A percentile compares a stretch with the other conserved stretches of the same genome.
Conservation (phyloP, 2,797 vertebrate species). For the Ataeniobius toweri region DNA sequence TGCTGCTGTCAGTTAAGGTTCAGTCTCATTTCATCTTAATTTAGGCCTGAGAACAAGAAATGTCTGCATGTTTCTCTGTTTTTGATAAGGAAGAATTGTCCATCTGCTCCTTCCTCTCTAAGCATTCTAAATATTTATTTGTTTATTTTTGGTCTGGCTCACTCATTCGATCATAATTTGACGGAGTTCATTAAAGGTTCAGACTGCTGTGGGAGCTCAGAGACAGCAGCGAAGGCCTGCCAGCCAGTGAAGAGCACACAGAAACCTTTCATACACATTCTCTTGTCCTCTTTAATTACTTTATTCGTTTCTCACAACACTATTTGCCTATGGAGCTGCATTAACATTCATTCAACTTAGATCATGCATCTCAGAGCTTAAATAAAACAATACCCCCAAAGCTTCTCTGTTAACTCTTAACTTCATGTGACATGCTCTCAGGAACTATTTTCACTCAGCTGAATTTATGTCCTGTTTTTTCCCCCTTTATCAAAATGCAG, state of each 20-base stretch:
- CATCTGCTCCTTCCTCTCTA: constrained; percentile 48
- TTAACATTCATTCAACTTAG: constrained; percentile 11
- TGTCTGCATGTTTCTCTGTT: neutral
- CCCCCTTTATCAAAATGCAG: constrained; percentile 61
- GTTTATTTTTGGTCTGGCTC: constrained; percentile 61
- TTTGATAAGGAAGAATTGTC: constrained; percentile 20
- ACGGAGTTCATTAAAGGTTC: constrained; percentile 71
- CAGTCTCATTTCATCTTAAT: constrained; percentile 18
- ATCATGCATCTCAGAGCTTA: constrained; percentile 9
- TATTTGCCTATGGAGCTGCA: constrained; percentile 5
- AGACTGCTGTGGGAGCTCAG: constrained; percentile 49
- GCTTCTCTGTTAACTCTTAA: constrained; percentile 52
- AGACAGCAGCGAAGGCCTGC: constrained; percentile 33
- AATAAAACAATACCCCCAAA: constrained; percentile 23
- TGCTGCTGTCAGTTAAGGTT: constrained; percentile 33
- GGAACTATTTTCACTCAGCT: constrained; percentile 61
- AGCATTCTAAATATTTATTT: constrained; percentile 44
- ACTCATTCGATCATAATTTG: constrained; percentile 72
- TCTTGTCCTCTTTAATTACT: constrained; percentile 36
- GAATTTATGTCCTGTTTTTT: constrained; percentile 26
- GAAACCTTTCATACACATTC: constrained; percentile 43
- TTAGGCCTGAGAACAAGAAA: neutral
- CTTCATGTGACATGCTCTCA: constrained; percentile 61
- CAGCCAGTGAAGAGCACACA: constrained; percentile 41
- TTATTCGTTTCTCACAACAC: constrained; percentile 10